Base-by-base conservation (phyloP, 2,797 vertebrate species). In the Poecilia picta region DNA sequence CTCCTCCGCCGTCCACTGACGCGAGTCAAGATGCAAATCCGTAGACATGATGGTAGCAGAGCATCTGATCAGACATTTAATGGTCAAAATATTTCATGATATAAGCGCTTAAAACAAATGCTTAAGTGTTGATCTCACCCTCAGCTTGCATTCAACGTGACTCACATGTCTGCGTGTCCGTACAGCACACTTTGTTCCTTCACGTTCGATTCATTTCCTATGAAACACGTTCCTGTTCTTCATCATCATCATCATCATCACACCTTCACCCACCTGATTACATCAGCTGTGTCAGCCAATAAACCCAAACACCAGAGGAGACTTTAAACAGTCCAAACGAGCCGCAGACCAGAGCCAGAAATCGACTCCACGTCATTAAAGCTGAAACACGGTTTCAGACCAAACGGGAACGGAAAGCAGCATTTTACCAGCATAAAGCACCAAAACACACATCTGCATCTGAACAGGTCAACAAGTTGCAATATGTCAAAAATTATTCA, bases 231-330 rank as follows among this genome's bases (percentile, higher is more conserved):
- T 53, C 51, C 20, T 3, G 20, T 78, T 90, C 82, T 76, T 33
- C 43, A 59, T 80, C 79, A 47, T 68, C 88, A 33, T n/a, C n/a
- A n/a, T 33, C 33, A 85, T 91, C n/a, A 75, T 90, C 90, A 92
- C 81, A 66, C 75, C 74, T 72, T 74, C 4, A 39, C 78, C 49
- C 57, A 87, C 84, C 77, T 90, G 79, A 86, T 86, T 73, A 85
- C 85, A 70, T 90, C 84, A 83, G 36, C 77, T 25, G 31, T 90
- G 90, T 90, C 89, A 82, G 68, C 12, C 91, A 91, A 74, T 55
- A 79, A 80, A 53, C 6, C 20, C 74, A 78, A 75, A 85, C 74
- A 83, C 88, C 77, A 89, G 72, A 84, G 76, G 81, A 74, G 51
- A 28, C 2, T 25, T 59, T 20, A 8, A 53, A 78, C 49, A 16